Percentiles rank a stretch among this genome's conserved stretches.
Evolutionary conservation across 2,888 invertebrate species (phyloP).

Genomic region (Imbricaverruca yamaguchii): DNA sequence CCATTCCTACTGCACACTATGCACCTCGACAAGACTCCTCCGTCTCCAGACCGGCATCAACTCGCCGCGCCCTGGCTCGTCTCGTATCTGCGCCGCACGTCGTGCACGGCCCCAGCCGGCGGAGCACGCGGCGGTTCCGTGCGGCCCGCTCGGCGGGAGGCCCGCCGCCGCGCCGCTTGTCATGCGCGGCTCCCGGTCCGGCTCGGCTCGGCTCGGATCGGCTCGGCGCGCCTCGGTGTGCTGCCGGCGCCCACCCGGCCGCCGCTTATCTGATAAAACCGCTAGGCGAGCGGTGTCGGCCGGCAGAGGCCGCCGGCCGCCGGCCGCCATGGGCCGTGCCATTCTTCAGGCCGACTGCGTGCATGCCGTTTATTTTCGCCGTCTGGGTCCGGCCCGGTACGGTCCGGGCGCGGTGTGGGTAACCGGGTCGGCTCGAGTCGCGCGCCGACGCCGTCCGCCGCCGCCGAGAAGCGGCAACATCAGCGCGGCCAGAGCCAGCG

Average conservation of each 20-base stretch:
- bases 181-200: not conserved
- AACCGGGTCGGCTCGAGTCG: not conserved
- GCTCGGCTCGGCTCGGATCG: not conserved
- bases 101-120: not conserved
- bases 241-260: too few species aligned
- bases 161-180: not conserved
- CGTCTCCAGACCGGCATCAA: too few species aligned
- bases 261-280: slow-evolving; percentile 7
- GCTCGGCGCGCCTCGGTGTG: not conserved
- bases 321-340: not conserved
- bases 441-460: not conserved
- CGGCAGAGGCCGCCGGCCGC: not conserved
- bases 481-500: too few species aligned
- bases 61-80: too few species aligned
- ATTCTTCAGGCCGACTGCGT: not conserved
- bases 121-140: not conserved
- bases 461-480: too few species aligned
- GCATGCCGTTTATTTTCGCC: not conserved
- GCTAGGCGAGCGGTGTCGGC: not conserved
- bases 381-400: too few species aligned
- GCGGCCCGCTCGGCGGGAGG: not conserved
- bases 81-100: not conserved
- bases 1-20: too few species aligned
- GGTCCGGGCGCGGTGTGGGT: not conserved
- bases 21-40: too few species aligned